Percentiles rank a stretch among this genome's conserved stretches.
Conservation (phyloP, 2,888 invertebrate genomes). For the Saturnia pavonia region DNA sequence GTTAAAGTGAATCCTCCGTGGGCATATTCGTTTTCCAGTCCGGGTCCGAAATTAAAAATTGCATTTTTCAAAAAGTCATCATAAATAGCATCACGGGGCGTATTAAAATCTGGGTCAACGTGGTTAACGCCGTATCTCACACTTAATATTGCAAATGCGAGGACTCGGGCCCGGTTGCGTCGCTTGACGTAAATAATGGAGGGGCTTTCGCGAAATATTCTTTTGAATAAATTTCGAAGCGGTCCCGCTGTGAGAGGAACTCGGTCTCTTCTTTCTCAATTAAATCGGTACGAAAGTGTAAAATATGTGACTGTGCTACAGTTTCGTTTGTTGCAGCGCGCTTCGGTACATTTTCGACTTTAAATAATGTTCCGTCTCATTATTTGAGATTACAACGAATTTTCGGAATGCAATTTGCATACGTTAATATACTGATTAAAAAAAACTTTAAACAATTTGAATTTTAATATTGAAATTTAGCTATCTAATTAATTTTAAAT, state of each 20-base stretch:
- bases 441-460: slow-evolving; percentile 34
- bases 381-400: slow-evolving; percentile 74
- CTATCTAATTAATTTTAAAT: slow-evolving; percentile 35
- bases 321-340: slow-evolving; percentile 56
- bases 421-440: slow-evolving; percentile 16
- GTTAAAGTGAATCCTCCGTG: slow-evolving; percentile 69
- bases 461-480: slow-evolving; percentile 36
- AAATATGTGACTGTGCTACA: slow-evolving; percentile 78
- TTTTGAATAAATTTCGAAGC: slow-evolving; percentile 75
- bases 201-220: slow-evolving; percentile 59
- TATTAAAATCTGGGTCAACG: slow-evolving; percentile 75
- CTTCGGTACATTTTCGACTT: slow-evolving; percentile 56
- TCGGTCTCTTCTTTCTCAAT: slow-evolving; percentile 75
- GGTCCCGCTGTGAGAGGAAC: slow-evolving; percentile 71
- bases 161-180: slow-evolving; percentile 60
- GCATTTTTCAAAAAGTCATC: slow-evolving; percentile 81
- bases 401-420: slow-evolving; percentile 61
- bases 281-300: slow-evolving; percentile 76
- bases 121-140: slow-evolving; percentile 76
- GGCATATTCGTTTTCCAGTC: slow-evolving; percentile 61
- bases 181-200: slow-evolving; percentile 74
- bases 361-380: slow-evolving; percentile 73
- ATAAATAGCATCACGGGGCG: slow-evolving; percentile 67
- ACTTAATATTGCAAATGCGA: slow-evolving; percentile 66
- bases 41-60: slow-evolving; percentile 73